A percentile compares a stretch with the other conserved stretches of the same genome.
These are phyloP conservation scores for Struthio camelus DNA, from an alignment of 2,113 vertebrate genomes.

Conservation along the genomic window DNA sequence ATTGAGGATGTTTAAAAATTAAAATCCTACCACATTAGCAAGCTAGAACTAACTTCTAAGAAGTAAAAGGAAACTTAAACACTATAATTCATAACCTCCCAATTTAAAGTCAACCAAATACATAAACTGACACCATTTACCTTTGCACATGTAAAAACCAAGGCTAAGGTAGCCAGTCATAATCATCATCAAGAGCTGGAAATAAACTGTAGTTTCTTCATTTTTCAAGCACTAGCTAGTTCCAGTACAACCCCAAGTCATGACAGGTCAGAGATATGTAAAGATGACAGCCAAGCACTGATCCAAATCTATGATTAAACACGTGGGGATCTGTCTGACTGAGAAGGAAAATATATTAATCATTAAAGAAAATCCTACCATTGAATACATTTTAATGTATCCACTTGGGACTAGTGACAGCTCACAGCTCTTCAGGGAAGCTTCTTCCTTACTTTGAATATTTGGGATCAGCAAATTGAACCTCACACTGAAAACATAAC, in stretches of 20 bases:
- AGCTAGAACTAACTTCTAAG: not conserved
- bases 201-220: not conserved
- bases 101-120: not conserved
- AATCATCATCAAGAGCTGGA: not conserved
- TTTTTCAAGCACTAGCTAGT: not conserved
- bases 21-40: not conserved
- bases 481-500: not conserved
- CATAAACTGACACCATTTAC: not conserved
- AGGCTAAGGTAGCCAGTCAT: not conserved
- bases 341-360: not conserved
- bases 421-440: not conserved
- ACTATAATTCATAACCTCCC: not conserved
- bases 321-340: not conserved
- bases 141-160: not conserved
- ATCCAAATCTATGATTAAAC: not conserved
- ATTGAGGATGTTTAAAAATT: not conserved
- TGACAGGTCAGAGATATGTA: not conserved
- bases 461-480: not conserved
- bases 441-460: not conserved
- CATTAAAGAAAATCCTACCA: not conserved
- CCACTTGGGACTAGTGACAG: not conserved
- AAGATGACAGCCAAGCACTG: not conserved
- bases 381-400: not conserved
- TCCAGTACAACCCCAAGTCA: not conserved
- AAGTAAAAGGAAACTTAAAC: not conserved